Base-by-base conservation (phyloP, 1,140 invertebrate genomes). In the Heliothis subflexa region DNA sequence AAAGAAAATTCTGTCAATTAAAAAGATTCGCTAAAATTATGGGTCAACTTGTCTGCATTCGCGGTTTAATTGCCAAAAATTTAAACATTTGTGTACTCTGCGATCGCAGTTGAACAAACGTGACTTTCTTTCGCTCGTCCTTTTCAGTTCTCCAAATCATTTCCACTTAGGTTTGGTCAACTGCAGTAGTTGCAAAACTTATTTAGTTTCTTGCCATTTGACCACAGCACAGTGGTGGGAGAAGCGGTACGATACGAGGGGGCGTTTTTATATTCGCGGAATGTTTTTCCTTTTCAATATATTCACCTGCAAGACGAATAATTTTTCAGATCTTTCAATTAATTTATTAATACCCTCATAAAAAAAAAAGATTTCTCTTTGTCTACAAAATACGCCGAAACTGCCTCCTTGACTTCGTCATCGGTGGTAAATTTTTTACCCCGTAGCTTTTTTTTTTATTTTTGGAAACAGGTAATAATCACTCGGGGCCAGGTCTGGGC, bases 401-500 rank as follows among this genome's bases (percentile, higher is more conserved):
- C 40, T 62, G 40, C 45, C 16, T 61, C 72, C 55, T 61, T 75
- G n/a, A 75, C 57, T 61, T 75, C 72, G 25, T 75, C 55, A 61
- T 75, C 57, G 33, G 55, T 75, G n/a, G 55, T 33, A 61, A 61
- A 61, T 2, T 61, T 55, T 40, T 68, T 78, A n/a, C 64, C 71
- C 50, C 61, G 33, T 2, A 66, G 18, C 12, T 49, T n/a, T 64
- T 47, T 45, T 49, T 49, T 49, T 3, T 49, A n/a, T 49, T 49
- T 47, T 47, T n/a, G 62, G 21, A 74, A 79, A 13, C 21, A 70
- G 21, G 49, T 70, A 75, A 75, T 28, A 79, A 50, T 79, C 50
- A 61, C 72, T 74, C 3, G 33, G 25, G 47, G 49, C 71, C 18
- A 74, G 28, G 61, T 73, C 57, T 66, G 61, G 68, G 49, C 57